Evolutionary conservation across 2,113 vertebrate species (phyloP), one percentile per base, ranked within the genome.

Genomic region (Oncorhynchus kisutch): DNA sequence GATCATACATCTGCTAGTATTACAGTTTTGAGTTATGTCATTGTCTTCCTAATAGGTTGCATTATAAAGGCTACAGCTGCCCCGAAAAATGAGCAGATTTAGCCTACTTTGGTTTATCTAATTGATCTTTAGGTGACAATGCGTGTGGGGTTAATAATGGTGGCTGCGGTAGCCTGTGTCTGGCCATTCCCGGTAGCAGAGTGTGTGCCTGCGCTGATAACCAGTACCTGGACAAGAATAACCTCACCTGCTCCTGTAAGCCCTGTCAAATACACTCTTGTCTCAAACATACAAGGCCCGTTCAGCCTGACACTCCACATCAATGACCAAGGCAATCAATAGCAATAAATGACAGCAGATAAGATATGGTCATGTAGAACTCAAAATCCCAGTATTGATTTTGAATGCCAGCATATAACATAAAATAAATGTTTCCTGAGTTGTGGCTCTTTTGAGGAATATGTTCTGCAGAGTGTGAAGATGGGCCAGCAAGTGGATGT

Each of bases 181-280:
- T 96, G 73, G 93, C 94, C 39, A 87, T 95, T 78, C 95, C 95
- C 39, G 92, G 91, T 76, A 95, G 95, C 71, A 91, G 94, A 76
- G 93, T 95, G 60, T 96, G 95, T 83, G 93, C 94, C 16, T 96
- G 95, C 85, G 94, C 95, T 74, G 94, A 96, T 82, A 94, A 94
- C 82, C 95, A 96, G 31, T 87, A 91, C 85, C 77, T 96, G 85
- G 93, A 95, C 82, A 92, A 93, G 87, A 95, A 96, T 60, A 95
- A 90, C 70, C 91, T 95, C 79, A 93, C 90, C 67, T 96, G 95
- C 84, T 92, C 71, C 60, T 88, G 95, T 96, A 94, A 92, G 94
- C 69, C 69, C 49, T 72, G 14, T 49, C 68, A 45, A 45, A 72
- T 39, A 73, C 57, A 72, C 4, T 67, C 22, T n/a, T 18, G 6